These are phyloP conservation scores for Climacteris rufus DNA, from an alignment of 2,113 vertebrate species.

Conservation along the genomic window DNA sequence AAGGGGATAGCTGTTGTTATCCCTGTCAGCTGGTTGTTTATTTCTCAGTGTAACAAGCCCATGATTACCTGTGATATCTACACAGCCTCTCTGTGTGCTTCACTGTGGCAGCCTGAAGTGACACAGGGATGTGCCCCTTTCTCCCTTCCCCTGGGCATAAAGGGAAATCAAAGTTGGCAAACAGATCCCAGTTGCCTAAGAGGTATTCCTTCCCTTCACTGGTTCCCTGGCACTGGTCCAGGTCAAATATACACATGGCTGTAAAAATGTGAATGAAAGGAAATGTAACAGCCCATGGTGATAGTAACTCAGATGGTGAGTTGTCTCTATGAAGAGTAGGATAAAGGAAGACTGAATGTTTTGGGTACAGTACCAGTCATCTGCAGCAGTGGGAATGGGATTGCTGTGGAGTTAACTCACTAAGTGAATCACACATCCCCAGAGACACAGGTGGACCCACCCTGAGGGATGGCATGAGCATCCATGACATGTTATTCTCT, in stretches of 20 bases:
- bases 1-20: not conserved
- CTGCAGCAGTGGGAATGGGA: not conserved
- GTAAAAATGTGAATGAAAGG: not conserved
- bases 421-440: not conserved
- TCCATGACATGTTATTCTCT: not conserved
- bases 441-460: not conserved
- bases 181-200: not conserved
- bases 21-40: not conserved
- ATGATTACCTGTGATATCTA: not conserved
- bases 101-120: not conserved
- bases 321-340: not conserved
- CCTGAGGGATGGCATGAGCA: rapidly evolving
- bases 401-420: not conserved
- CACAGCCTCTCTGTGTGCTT: not conserved
- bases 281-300: not conserved
- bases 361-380: not conserved
- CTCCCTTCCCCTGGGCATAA: not conserved
- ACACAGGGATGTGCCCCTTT: not conserved
- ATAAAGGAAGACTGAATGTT: not conserved
- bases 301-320: not conserved
- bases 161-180: not conserved
- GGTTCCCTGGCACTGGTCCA: not conserved
- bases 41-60: not conserved
- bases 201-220: not conserved
- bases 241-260: rapidly evolving